Percentiles rank a stretch among this genome's conserved stretches.
Conservation (phyloP, 1,140 invertebrate genomes). For the Agraylea sexmaculata region DNA sequence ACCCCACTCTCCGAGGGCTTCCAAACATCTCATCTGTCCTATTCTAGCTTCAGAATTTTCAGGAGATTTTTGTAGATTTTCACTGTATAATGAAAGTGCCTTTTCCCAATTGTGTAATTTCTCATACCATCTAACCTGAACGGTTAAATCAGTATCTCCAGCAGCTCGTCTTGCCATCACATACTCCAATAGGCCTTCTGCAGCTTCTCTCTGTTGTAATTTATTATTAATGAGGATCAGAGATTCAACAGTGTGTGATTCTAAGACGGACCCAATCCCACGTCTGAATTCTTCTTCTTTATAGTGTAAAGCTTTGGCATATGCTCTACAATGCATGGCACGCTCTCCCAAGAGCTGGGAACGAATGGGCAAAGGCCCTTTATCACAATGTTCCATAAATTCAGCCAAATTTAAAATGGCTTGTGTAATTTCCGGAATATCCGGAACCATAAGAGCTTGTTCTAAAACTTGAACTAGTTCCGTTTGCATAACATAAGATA, state of each 20-base stretch:
- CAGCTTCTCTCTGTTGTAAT: slow-evolving; percentile 94
- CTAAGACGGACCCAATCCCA: slow-evolving; percentile 46
- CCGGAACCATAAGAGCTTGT: slow-evolving; percentile 82
- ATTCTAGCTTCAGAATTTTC: slow-evolving; percentile 72
- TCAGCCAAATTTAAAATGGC: slow-evolving; percentile 95
- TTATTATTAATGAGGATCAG: slow-evolving; percentile 98
- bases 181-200: slow-evolving; percentile 81
- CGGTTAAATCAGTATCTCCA: slow-evolving; percentile 49
- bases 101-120: slow-evolving; percentile 98
- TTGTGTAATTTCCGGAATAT: slow-evolving; percentile 94
- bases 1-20: slow-evolving; percentile 94
- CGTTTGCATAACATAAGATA: slow-evolving; percentile 67
- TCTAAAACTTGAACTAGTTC: slow-evolving; percentile 82
- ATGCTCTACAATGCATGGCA: slow-evolving; percentile 76
- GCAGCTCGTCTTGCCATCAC: slow-evolving; percentile 72
- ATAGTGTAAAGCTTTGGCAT: slow-evolving; percentile 95
- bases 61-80: slow-evolving; percentile 47
- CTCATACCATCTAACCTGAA: slow-evolving; percentile 97
- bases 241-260: slow-evolving; percentile 77
- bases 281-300: slow-evolving; percentile 92
- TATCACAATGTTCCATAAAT: slow-evolving; percentile 99
- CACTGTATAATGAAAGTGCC: slow-evolving; percentile 77
- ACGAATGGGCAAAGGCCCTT: slow-evolving; percentile 84
- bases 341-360: slow-evolving; percentile 68
- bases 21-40: slow-evolving; percentile 92